phyloP scores from a whole-genome alignment of 2,797 vertebrate genomes.

The Podarcis lilfordi region DNA sequence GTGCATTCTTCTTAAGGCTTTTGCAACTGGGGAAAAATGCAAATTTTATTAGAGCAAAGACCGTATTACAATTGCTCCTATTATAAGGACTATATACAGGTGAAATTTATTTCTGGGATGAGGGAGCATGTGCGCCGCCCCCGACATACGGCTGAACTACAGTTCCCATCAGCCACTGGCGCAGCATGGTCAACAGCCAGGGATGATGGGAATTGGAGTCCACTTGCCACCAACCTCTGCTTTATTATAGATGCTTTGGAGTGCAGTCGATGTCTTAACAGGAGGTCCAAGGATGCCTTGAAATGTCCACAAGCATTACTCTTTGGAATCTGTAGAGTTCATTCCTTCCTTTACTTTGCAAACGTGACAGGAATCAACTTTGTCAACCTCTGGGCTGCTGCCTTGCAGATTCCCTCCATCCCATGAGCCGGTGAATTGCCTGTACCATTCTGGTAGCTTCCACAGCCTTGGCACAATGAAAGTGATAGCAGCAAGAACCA shows the following conservation, averaged over 20 bases:
- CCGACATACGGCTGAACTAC: not conserved
- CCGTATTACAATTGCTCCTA: not conserved
- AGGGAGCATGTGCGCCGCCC: too few species aligned
- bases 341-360: too few species aligned
- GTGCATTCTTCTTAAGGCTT: not conserved
- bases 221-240: too few species aligned
- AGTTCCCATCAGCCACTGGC: too few species aligned
- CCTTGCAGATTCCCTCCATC: not conserved
- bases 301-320: not conserved
- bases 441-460: rapidly evolving
- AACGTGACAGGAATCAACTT: not conserved
- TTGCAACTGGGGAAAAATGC: not conserved
- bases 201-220: too few species aligned
- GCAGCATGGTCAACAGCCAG: too few species aligned
- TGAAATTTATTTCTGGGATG: too few species aligned
- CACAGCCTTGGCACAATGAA: not conserved
- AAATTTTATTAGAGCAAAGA: not conserved
- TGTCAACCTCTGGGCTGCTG: not conserved
- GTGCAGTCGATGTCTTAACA: too few species aligned
- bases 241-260: too few species aligned
- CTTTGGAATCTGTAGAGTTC: not conserved
- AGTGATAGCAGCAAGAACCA: not conserved
- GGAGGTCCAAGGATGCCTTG: not conserved
- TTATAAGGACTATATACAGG: not conserved
- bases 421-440: too few species aligned